A percentile compares a stretch with the other conserved stretches of the same genome.
phyloP scores from a whole-genome alignment of 2,888 invertebrate genomes.

The Enchytraeus crypticus region DNA sequence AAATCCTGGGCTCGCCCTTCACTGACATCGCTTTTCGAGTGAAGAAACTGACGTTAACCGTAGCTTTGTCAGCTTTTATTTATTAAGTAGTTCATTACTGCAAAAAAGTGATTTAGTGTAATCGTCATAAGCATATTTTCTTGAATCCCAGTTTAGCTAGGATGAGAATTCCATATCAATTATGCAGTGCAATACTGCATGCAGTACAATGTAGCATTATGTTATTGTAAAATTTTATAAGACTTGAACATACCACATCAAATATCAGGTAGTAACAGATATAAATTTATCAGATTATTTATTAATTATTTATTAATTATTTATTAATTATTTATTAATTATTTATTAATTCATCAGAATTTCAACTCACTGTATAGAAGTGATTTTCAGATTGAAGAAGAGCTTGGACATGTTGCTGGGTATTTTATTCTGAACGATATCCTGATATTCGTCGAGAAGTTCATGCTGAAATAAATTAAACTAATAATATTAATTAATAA shows the following conservation, averaged over 20 bases:
- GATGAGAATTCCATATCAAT: no score
- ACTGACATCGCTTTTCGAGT: no score
- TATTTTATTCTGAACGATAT: slow-evolving; percentile 16
- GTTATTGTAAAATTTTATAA: background rate
- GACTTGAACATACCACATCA: background rate
- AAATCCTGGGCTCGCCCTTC: no score
- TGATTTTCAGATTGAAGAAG: background rate
- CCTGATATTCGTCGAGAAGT: slow-evolving; percentile 13
- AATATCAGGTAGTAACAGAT: background rate
- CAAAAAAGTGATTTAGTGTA: no score
- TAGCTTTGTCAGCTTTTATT: no score
- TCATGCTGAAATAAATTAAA: slow-evolving; percentile 12
- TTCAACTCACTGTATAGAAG: background rate
- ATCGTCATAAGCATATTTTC: no score
- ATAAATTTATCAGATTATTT: background rate
- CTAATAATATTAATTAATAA: background rate
- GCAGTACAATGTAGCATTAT: no score
- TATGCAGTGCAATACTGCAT: no score
- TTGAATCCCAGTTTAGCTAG: no score
- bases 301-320: background rate
- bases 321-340: background rate
- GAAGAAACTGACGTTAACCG: no score
- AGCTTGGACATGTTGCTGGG: slow-evolving; percentile 3
- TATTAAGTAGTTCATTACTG: no score
- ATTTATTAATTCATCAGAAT: background rate